phyloP scores from a whole-genome alignment of 1,140 invertebrate genomes.

The Parasteatoda tepidariorum region DNA sequence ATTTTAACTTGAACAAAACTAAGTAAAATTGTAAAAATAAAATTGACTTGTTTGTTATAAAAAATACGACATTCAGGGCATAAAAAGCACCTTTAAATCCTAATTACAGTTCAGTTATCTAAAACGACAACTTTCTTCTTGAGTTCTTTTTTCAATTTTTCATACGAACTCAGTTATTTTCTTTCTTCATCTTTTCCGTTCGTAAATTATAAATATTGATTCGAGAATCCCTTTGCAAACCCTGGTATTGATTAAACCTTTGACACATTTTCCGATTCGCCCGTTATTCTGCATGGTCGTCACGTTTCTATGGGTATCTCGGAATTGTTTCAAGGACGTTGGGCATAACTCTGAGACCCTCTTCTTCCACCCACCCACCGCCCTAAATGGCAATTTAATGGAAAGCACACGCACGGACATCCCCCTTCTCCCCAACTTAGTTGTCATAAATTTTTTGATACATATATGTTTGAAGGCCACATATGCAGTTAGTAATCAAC shows the following conservation, averaged over 20 bases:
- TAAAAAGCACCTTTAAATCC: too few species aligned
- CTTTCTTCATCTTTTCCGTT: too few species aligned
- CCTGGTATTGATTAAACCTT: constrained; percentile 43
- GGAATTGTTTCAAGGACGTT: constrained; percentile 6
- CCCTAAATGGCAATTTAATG: neutral
- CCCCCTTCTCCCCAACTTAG: too few species aligned
- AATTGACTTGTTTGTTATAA: too few species aligned
- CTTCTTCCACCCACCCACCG: too few species aligned
- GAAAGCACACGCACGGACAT: neutral
- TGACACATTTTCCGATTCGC: constrained; percentile 16
- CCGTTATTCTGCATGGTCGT: constrained; percentile 15
- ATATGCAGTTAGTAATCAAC: neutral
- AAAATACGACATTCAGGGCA: too few species aligned
- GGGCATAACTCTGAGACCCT: neutral
- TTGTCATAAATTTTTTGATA: neutral
- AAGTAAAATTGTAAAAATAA: too few species aligned
- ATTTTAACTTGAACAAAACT: too few species aligned
- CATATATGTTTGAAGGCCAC: neutral
- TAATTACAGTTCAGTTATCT: too few species aligned
- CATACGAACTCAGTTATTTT: too few species aligned
- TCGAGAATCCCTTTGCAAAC: neutral
- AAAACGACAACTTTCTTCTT: too few species aligned
- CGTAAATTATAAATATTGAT: constrained; percentile 26
- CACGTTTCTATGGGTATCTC: constrained; percentile 33
- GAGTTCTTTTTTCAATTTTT: too few species aligned